phyloP scores from a whole-genome alignment of 2,888 invertebrate species.

The Apamea crenata region DNA sequence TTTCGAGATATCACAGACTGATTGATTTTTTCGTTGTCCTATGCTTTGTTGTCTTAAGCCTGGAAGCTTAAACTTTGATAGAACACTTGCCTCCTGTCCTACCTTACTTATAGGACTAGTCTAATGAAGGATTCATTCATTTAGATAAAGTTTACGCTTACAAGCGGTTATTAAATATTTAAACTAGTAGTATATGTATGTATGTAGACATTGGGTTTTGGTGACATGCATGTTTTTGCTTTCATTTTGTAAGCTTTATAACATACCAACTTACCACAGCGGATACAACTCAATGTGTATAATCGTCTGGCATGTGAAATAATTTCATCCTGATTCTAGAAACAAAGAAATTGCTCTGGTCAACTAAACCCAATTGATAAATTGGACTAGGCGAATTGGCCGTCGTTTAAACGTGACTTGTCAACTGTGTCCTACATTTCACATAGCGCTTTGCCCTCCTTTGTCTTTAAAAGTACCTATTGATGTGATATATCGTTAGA shows the following conservation, averaged over 20 bases:
- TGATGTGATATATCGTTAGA: conserved; percentile 27
- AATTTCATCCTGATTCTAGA: conserved; percentile 51
- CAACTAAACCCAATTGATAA: conserved; percentile 64
- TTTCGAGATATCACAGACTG: conserved; percentile 27
- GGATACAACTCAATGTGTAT: conserved; percentile 26
- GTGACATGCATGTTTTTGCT: conserved; percentile 59
- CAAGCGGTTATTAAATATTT: conserved; percentile 35
- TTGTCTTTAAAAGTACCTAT: conserved; percentile 48
- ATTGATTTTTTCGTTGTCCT: conserved; percentile 26
- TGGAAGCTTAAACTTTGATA: conserved; percentile 53
- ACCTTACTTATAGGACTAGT: not conserved
- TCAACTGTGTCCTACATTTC: conserved; percentile 55
- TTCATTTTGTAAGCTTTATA: conserved; percentile 36
- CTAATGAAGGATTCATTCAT: not conserved
- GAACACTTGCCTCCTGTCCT: not conserved
- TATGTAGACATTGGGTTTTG: conserved; percentile 26
- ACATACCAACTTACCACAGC: conserved; percentile 1
- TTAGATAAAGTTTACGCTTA: conserved; percentile 49
- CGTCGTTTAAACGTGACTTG: conserved; percentile 53
- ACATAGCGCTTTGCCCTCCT: conserved; percentile 44
- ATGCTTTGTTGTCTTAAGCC: conserved; percentile 17
- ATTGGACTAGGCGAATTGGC: conserved; percentile 59
- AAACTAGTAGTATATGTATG: conserved; percentile 25
- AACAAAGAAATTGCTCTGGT: conserved; percentile 58
- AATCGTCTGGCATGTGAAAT: conserved; percentile 47